phyloP scores from a whole-genome alignment of 2,888 invertebrate genomes.

The Tachystola acroxantha region DNA sequence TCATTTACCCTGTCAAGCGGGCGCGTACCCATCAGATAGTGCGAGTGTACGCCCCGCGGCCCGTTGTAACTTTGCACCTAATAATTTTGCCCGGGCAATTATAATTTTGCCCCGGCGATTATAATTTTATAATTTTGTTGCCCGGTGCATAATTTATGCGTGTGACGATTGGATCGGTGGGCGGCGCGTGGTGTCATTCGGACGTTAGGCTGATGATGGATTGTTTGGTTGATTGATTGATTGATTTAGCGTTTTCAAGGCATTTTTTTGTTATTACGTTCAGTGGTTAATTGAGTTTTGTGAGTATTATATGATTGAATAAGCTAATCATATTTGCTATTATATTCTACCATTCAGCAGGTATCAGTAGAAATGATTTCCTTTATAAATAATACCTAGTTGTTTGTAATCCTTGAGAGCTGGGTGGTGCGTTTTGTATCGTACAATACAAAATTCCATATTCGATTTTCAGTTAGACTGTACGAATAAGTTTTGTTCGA shows the following conservation, averaged over 20 bases:
- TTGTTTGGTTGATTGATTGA: slow-evolving; percentile 29
- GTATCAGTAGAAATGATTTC: too few species aligned
- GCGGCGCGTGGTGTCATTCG: slow-evolving; percentile 25
- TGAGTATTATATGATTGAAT: too few species aligned
- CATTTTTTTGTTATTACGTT: neutral
- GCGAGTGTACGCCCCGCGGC: slow-evolving; percentile 32
- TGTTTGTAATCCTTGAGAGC: too few species aligned
- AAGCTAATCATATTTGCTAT: too few species aligned
- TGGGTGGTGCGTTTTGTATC: too few species aligned
- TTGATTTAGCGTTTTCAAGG: slow-evolving; percentile 17
- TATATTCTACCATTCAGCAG: too few species aligned
- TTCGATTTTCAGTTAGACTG: too few species aligned
- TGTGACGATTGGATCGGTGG: slow-evolving; percentile 19
- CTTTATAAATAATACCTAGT: too few species aligned
- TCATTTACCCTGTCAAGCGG: slow-evolving; percentile 50
- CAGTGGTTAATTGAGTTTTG: slow-evolving; percentile 3
- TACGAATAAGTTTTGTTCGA: too few species aligned
- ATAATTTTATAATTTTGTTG: slow-evolving; percentile 18
- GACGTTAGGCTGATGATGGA: slow-evolving; percentile 19
- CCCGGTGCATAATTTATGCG: slow-evolving; percentile 17
- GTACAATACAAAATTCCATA: too few species aligned
- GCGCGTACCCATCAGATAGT: slow-evolving; percentile 51
- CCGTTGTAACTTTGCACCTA: slow-evolving; percentile 60
- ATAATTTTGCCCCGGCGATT: slow-evolving; percentile 39
- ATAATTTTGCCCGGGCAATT: slow-evolving; percentile 67